Evolutionary conservation across 2,113 vertebrate genomes (phyloP).

Genomic region (Desmodus rotundus): DNA sequence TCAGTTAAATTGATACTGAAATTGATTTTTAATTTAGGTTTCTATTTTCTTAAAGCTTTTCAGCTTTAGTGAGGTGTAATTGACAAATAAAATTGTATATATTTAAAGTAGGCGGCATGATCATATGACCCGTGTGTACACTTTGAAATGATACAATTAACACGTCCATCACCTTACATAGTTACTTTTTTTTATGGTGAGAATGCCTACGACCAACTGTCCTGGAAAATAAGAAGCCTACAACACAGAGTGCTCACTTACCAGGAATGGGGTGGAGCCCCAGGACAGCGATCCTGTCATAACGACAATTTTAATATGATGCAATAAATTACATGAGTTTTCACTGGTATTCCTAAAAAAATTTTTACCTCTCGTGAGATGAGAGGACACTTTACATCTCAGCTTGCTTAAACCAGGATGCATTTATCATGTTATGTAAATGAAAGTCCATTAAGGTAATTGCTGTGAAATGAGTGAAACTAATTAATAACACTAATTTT

Average conservation of each 20-base stretch:
- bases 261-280: background rate
- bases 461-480: background rate
- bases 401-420: background rate
- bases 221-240: background rate
- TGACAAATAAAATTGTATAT: background rate
- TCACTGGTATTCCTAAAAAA: background rate
- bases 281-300: background rate
- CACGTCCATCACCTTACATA: background rate
- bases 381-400: background rate
- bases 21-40: background rate
- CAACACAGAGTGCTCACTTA: background rate
- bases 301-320: background rate
- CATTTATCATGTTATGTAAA: background rate
- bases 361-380: background rate
- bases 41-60: background rate
- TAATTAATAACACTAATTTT: conserved; percentile 19
- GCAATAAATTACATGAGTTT: background rate
- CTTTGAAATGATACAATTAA: background rate
- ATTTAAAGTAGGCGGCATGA: background rate
- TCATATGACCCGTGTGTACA: too few species aligned
- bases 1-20: background rate
- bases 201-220: background rate
- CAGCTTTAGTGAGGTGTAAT: background rate
- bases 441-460: background rate
- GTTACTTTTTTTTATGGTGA: background rate